Percentiles rank a stretch among this genome's conserved stretches.
These are phyloP conservation scores for Monoplex corrugatus DNA, from an alignment of 2,888 invertebrate genomes.

Conservation along the genomic window DNA sequence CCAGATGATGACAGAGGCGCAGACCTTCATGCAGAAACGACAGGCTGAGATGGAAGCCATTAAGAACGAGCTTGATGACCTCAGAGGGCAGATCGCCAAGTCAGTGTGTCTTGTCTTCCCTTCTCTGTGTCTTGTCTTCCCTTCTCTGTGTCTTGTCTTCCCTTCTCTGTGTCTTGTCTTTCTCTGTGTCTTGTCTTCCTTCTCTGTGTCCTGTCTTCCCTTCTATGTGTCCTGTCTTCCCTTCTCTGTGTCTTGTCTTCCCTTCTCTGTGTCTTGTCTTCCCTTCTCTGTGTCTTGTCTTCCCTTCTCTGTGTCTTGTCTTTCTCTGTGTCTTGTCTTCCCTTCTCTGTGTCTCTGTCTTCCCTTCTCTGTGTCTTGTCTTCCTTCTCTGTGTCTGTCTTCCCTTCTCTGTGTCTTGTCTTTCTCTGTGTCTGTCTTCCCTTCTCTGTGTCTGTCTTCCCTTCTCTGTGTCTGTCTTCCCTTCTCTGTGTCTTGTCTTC, in stretches of 20 bases:
- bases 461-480: no score
- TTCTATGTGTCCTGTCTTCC: not conserved
- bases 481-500: no score
- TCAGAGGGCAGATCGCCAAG: constrained; percentile 73
- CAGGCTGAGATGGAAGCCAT: constrained; percentile 77
- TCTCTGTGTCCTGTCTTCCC: not conserved
- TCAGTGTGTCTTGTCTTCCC: constrained; percentile 52
- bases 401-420: no score
- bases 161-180: no score
- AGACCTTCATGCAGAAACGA: constrained; percentile 76
- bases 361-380: no score
- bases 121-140: not conserved
- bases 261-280: not conserved
- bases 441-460: no score
- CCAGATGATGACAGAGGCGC: constrained; percentile 78
- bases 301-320: no score
- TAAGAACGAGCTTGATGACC: constrained; percentile 75
- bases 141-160: not conserved
- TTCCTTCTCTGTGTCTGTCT: no score
- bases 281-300: no score
- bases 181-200: not conserved
- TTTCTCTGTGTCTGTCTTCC: no score
- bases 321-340: no score
- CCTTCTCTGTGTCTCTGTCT: no score
- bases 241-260: not conserved